These are phyloP conservation scores for Phenganax marumi DNA, from an alignment of 92 coral and sea anemone species.

Conservation along the genomic window DNA sequence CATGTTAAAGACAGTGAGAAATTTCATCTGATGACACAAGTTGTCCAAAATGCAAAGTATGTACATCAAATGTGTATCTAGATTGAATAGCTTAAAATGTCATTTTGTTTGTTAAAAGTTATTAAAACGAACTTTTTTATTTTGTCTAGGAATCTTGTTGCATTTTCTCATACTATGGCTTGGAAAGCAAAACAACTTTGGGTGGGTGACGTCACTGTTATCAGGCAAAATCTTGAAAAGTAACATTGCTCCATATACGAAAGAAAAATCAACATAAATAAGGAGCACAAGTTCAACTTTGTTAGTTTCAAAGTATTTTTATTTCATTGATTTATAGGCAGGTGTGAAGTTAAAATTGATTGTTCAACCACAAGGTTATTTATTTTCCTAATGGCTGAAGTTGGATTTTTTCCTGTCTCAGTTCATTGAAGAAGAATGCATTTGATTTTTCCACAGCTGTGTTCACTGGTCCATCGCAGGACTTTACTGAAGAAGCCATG, in stretches of 20 bases:
- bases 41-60: constrained; percentile 74
- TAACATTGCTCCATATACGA: not conserved
- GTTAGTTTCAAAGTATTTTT: not conserved
- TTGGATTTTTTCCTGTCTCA: not conserved
- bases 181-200: constrained; percentile 64
- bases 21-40: constrained; percentile 68
- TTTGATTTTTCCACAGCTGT: constrained; percentile 30
- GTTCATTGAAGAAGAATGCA: no score
- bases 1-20: constrained; percentile 55
- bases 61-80: not conserved
- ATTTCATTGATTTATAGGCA: constrained; percentile 57
- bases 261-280: no score
- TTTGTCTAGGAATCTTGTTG: constrained; percentile 67
- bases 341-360: constrained; percentile 57
- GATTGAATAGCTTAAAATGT: not conserved
- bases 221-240: not conserved
- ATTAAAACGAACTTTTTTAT: not conserved
- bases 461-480: constrained; percentile 22
- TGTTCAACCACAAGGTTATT: constrained; percentile 81
- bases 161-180: constrained; percentile 80
- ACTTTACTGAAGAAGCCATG: constrained; percentile 18
- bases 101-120: not conserved
- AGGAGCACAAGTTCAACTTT: no score
- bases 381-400: not conserved
- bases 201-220: constrained; percentile 55